These are phyloP conservation scores for Onthophagus taurus DNA, from an alignment of 1,140 invertebrate genomes.

Conservation along the genomic window DNA sequence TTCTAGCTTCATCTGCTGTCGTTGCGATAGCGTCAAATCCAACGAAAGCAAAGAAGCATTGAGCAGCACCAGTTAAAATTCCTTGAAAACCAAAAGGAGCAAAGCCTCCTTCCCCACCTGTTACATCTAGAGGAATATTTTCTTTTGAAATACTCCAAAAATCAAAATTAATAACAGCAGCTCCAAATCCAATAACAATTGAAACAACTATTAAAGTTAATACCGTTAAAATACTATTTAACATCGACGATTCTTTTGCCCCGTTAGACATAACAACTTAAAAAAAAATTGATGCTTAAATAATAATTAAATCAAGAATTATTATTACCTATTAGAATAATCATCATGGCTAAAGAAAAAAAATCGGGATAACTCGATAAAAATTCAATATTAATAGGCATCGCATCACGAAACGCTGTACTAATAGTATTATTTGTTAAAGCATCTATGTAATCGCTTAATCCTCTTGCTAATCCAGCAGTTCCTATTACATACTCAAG, in stretches of 20 bases:
- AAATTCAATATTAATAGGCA: slow-evolving; percentile 63
- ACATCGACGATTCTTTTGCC: slow-evolving; percentile 77
- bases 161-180: slow-evolving; percentile 56
- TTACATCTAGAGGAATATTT: slow-evolving; percentile 43
- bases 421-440: slow-evolving; percentile 66
- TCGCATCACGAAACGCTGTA: slow-evolving; percentile 49
- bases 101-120: slow-evolving; percentile 67
- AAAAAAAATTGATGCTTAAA: too few species aligned
- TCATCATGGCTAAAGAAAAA: slow-evolving; percentile 60
- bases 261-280: slow-evolving; percentile 66
- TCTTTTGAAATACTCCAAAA: slow-evolving; percentile 57
- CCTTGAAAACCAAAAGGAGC: slow-evolving; percentile 73
- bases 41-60: slow-evolving; percentile 87
- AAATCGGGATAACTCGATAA: slow-evolving; percentile 77
- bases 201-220: slow-evolving; percentile 81
- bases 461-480: slow-evolving; percentile 81
- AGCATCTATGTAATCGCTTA: slow-evolving; percentile 82
- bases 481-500: slow-evolving; percentile 86
- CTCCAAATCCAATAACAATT: slow-evolving; percentile 73
- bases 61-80: slow-evolving; percentile 74
- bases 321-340: slow-evolving; percentile 51
- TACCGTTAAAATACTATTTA: slow-evolving; percentile 85
- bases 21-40: slow-evolving; percentile 86
- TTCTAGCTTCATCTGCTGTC: slow-evolving; percentile 75
- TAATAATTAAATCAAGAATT: too few species aligned